These are phyloP conservation scores for Eilema griseolum DNA, from an alignment of 2,888 invertebrate species.

Conservation along the genomic window DNA sequence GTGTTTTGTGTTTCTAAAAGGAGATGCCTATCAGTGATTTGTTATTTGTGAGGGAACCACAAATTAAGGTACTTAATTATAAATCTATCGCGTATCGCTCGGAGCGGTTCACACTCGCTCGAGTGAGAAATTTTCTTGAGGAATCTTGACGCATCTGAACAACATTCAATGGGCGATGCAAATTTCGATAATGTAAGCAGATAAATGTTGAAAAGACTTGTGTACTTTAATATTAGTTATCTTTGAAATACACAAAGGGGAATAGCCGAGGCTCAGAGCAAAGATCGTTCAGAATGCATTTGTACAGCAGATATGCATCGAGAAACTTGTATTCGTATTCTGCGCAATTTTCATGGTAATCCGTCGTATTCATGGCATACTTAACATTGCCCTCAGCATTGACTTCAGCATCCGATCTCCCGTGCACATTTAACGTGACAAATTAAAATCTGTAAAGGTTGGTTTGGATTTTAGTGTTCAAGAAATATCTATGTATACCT, in stretches of 20 bases:
- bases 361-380: conserved; percentile 57
- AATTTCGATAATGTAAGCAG: conserved; percentile 32
- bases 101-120: conserved; percentile 45
- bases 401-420: conserved; percentile 20
- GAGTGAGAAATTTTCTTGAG: conserved; percentile 34
- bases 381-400: conserved; percentile 30
- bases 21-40: conserved; percentile 52
- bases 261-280: conserved; percentile 37
- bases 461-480: background rate
- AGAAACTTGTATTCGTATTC: conserved; percentile 53
- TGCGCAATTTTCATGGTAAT: conserved; percentile 73
- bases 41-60: conserved; percentile 54
- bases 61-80: conserved; percentile 51
- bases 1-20: conserved; percentile 39
- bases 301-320: conserved; percentile 65
- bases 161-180: conserved; percentile 31
- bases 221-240: conserved; percentile 41
- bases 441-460: conserved; percentile 9
- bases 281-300: conserved; percentile 44
- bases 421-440: conserved; percentile 19
- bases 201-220: conserved; percentile 38
- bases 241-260: conserved; percentile 33
- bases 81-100: conserved; percentile 40
- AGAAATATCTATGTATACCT: background rate
- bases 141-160: conserved; percentile 10